Conservation (phyloP, 2,113 vertebrate genomes). For the Mugil cephalus region DNA sequence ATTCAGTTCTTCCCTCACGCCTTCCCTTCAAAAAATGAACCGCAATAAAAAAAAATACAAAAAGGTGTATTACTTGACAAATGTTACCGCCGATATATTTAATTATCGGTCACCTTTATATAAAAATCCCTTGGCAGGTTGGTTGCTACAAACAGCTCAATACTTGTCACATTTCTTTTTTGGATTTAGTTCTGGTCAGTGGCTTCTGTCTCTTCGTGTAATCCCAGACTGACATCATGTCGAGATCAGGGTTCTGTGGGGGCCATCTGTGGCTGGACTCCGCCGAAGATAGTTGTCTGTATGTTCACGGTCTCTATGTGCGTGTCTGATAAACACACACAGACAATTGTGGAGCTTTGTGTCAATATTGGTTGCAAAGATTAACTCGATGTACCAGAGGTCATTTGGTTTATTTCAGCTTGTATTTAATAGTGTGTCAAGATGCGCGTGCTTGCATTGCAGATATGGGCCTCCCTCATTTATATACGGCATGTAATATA, state of each 20-base stretch:
- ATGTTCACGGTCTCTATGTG: not conserved
- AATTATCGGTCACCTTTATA: not conserved
- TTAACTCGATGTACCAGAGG: not conserved
- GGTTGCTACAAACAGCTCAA: not conserved
- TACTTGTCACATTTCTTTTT: conserved; percentile 3
- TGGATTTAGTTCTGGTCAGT: conserved; percentile 11
- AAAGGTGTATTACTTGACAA: not conserved
- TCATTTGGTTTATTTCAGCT: not conserved
- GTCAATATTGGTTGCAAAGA: not conserved
- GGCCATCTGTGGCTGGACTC: conserved; percentile 5
- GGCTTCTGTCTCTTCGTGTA: conserved; percentile 7
- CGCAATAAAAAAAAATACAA: not conserved
- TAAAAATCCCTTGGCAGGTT: not conserved
- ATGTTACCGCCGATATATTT: not conserved
- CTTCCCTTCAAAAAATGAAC: not conserved
- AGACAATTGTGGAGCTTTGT: not conserved
- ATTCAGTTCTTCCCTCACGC: not conserved
- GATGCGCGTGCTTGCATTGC: not conserved
- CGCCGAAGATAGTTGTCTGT: no score
- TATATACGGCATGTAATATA: not conserved
- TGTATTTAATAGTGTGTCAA: not conserved
- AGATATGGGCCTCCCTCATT: not conserved
- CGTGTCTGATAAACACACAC: not conserved
- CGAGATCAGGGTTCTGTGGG: conserved; percentile 18
- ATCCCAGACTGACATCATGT: conserved; percentile 15